Base-by-base conservation (phyloP, 2,797 vertebrate genomes). In the Enteromius argenteus region DNA sequence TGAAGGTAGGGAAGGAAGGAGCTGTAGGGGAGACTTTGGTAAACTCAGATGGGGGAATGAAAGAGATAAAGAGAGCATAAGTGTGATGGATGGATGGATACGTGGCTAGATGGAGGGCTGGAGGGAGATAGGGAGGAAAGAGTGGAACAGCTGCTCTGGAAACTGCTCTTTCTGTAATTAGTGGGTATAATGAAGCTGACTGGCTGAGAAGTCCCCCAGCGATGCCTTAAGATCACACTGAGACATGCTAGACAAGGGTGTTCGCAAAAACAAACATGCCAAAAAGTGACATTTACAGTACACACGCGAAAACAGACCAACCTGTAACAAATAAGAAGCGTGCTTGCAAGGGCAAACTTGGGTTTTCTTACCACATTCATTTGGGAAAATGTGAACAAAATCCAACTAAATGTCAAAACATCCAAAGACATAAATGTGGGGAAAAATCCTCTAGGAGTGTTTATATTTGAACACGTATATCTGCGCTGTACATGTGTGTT, bases 131-230 rank as follows among this genome's bases (percentile, higher is more conserved):
- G 44, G 46, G 81, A 37, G 60, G 68, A 78, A 49, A 30, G 44
- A 84, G 32, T 72, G 44, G 39, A 81, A 85, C 79, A 86, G 86
- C 74, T 89, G 84, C 66, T 81, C 53, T 68, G 79, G 75, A 85
- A 74, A 71, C 30, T n/a, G 80, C 66, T 78, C 77, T 84, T 77
- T 81, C 64, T 84, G 78, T 84, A 87, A 86, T 89, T 86, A 81
- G 79, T 76, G 81, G 53, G 73, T 84, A 85, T 84, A 89, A 87
- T 87, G 81, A 79, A 86, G 44, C 79, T 87, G 62, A 87, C 86
- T 86, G 74, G 35, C 53, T 86, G 75, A 85, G 49, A 82, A 79
- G 56, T 81, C 78, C 78, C 83, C 64, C 73, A 51, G 77, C 56
- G 64, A 58, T 58, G 74, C 71, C 51, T 79, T 30, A 37, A 83